These are phyloP conservation scores for Ceyx margarethae DNA, from an alignment of 2,113 vertebrate species.

Conservation along the genomic window DNA sequence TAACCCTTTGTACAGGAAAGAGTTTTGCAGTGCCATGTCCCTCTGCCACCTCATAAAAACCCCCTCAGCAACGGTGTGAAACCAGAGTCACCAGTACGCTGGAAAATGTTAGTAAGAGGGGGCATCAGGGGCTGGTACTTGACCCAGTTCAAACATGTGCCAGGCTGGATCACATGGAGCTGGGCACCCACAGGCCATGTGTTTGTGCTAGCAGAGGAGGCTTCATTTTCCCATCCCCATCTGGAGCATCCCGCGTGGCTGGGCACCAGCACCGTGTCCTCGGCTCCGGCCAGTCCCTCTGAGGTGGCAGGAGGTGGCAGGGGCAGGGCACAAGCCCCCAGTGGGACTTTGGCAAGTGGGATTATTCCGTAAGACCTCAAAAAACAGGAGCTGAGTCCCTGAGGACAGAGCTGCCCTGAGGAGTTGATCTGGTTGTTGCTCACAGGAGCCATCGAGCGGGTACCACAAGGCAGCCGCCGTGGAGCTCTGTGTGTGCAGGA, in stretches of 20 bases:
- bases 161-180: fast-evolving
- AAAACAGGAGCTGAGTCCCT: background rate
- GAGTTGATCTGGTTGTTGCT: background rate
- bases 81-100: background rate
- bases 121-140: fast-evolving
- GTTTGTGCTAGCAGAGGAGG: fast-evolving
- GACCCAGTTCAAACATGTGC: background rate
- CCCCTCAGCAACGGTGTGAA: fast-evolving
- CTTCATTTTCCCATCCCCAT: background rate
- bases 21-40: fast-evolving
- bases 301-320: background rate
- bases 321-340: background rate
- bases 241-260: fast-evolving
- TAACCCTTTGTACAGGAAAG: background rate
- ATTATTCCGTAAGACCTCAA: fast-evolving
- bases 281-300: fast-evolving
- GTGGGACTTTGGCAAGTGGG: background rate
- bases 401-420: background rate
- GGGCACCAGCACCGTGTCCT: fast-evolving
- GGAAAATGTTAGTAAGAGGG: background rate
- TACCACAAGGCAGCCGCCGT: fast-evolving
- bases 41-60: background rate
- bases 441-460: fast-evolving
- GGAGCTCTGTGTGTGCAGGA: background rate
- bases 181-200: fast-evolving